These are phyloP conservation scores for Phrynocephalus forsythii DNA, from an alignment of 2,797 vertebrate genomes.

Conservation along the genomic window DNA sequence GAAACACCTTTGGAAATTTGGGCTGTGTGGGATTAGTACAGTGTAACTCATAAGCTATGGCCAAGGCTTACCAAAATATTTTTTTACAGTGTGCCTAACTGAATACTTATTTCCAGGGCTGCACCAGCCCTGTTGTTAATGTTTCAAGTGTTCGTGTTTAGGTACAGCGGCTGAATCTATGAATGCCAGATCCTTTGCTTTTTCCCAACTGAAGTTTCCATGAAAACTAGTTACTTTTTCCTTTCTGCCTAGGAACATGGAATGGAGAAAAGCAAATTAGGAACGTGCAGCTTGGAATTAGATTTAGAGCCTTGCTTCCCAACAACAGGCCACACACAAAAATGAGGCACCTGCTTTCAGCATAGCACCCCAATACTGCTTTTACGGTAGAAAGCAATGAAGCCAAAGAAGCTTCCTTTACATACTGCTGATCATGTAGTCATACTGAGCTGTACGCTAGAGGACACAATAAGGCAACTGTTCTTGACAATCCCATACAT, in stretches of 20 bases:
- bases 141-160: neutral
- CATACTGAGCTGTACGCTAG: neutral
- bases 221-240: constrained; percentile 6
- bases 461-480: constrained; percentile 17
- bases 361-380: neutral
- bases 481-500: neutral
- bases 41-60: neutral
- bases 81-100: neutral
- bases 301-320: accelerated
- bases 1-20: neutral
- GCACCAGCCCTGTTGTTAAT: neutral
- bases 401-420: neutral
- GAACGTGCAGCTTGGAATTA: neutral
- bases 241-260: neutral
- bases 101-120: neutral
- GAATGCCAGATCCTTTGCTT: constrained; percentile 1
- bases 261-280: neutral
- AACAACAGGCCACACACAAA: accelerated
- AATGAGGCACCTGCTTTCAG: neutral
- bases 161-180: neutral
- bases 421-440: neutral
- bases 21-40: neutral
- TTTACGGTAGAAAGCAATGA: neutral
- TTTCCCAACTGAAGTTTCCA: neutral
- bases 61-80: neutral